Evolutionary conservation across 2,888 invertebrate genomes (phyloP), one percentile per base, ranked within the genome.

Genomic region (Drosophila neutralis): DNA sequence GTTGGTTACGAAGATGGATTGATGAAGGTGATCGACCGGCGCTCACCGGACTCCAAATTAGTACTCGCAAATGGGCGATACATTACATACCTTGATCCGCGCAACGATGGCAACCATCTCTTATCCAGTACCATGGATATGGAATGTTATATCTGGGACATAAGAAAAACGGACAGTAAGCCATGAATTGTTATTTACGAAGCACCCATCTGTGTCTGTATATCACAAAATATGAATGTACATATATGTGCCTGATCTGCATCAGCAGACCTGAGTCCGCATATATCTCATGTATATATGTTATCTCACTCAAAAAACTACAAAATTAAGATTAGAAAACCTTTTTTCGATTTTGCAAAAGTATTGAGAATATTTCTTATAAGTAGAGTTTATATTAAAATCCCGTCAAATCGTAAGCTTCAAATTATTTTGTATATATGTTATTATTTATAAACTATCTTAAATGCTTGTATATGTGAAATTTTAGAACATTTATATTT

Each of bases 31-130:
- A 4, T n/a, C 38, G 38, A 40, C 8, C 8, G 0, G 38, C 38
- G 38, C 8, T 4, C 38, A n/a, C 1, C 4, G 29, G 29, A 6
- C 29, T 6, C 29, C 29, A 0, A 6, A 1, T 29, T 6, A 1
- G 6, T 6, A 6, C 1, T 29, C 6, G 29, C 24, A 27, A 5
- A 5, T 5, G 27, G 1, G 29, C 0, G 1, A 0, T 1, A 0
- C 1, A 29, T 29, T 29, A 1, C 29, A 6, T 29, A 29, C 1
- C n/a, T 40, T n/a, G 40, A 40, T 40, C 4, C 40, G n/a, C n/a
- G n/a, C 10, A n/a, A n/a, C n/a, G 40, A 40, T 40, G 40, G 40
- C 40, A 4, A 4, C 4, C n/a, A 40, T 40, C 1, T 40, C 10
- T 0, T 40, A 2, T n/a, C 40, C n/a, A 40, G n/a, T 29, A 0